phyloP scores from a whole-genome alignment of 1,140 invertebrate species.

The Ostrea edulis region DNA sequence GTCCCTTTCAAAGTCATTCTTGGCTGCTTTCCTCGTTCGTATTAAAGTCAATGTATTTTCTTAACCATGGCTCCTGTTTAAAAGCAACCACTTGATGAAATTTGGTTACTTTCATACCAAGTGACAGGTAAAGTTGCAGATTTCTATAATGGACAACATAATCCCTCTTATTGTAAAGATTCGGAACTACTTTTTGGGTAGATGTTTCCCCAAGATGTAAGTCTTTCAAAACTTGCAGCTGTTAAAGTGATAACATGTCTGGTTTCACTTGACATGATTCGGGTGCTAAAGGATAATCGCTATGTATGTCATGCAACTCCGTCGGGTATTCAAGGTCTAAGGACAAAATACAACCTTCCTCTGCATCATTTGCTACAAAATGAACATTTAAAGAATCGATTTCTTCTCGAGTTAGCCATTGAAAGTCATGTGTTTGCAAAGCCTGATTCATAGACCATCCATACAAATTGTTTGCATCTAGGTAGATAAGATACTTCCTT shows the following conservation, averaged over 20 bases:
- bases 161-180: too few relatives aligned
- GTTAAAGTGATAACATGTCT: slow-evolving; percentile 36
- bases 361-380: too few relatives aligned
- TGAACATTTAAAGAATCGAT: slow-evolving; percentile 26
- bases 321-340: too few relatives aligned
- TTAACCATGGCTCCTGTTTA: too few relatives aligned
- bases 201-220: neutral
- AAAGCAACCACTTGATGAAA: too few relatives aligned
- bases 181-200: slow-evolving; percentile 58
- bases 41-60: too few relatives aligned
- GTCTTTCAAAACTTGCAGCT: neutral
- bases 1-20: too few relatives aligned
- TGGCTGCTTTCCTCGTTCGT: too few relatives aligned
- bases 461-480: slow-evolving; percentile 52
- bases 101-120: too few relatives aligned
- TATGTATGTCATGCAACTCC: too few relatives aligned
- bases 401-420: slow-evolving; percentile 29
- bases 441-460: slow-evolving; percentile 40
- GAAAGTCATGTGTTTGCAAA: slow-evolving; percentile 39
- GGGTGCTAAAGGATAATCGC: slow-evolving; percentile 40
- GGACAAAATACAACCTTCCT: too few relatives aligned
- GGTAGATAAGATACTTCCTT: slow-evolving; percentile 43
- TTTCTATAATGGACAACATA: slow-evolving; percentile 40
- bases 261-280: slow-evolving; percentile 31
- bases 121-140: slow-evolving; percentile 8